These are phyloP conservation scores for Aptenodytes forsteri DNA, from an alignment of 2,113 vertebrate genomes.

Conservation along the genomic window DNA sequence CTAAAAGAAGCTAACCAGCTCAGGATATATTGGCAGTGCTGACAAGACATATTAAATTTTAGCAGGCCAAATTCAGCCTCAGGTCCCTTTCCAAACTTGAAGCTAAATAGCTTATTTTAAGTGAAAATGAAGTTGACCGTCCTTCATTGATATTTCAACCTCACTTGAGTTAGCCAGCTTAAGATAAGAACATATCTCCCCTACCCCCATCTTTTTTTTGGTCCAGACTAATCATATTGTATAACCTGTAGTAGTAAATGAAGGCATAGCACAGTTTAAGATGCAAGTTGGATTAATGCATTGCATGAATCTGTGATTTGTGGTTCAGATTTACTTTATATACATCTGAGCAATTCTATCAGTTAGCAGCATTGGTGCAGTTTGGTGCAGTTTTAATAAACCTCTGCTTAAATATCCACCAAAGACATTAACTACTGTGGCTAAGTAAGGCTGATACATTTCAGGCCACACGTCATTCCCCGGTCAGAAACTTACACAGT, in stretches of 20 bases:
- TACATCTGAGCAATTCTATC: not conserved
- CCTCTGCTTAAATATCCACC: not conserved
- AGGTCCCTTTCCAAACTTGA: not conserved
- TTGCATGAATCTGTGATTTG: not conserved
- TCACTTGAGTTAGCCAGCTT: not conserved
- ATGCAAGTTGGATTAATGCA: not conserved
- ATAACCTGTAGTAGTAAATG: not conserved
- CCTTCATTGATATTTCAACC: not conserved
- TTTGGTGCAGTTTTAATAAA: not conserved
- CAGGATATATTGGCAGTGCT: not conserved
- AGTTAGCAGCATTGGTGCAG: not conserved
- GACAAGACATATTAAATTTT: not conserved
- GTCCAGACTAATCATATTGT: not conserved
- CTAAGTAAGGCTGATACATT: not conserved
- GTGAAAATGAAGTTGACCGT: not conserved
- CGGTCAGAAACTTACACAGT: rapidly evolving
- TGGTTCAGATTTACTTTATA: not conserved
- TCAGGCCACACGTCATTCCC: not conserved
- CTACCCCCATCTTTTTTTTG: not conserved
- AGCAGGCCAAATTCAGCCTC: not conserved
- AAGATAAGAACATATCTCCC: not conserved
- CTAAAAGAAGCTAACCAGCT: not conserved
- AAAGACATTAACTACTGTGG: not conserved
- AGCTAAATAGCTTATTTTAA: not conserved
- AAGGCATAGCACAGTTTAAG: not conserved